A percentile compares a stretch with the other conserved stretches of the same genome.
phyloP scores from a whole-genome alignment of 1,140 invertebrate species.

The Drosophila busckii region DNA sequence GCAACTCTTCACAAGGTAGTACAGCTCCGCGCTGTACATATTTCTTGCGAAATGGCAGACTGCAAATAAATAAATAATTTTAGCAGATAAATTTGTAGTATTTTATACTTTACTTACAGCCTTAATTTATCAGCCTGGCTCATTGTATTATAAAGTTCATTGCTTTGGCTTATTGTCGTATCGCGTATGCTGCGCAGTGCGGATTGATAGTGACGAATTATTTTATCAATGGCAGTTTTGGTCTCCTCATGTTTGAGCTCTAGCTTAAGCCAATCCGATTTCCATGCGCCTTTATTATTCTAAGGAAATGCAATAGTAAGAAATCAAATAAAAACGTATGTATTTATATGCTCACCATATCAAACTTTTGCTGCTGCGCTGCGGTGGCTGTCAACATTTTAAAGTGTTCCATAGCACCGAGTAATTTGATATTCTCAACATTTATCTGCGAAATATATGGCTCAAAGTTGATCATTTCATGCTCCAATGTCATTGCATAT shows the following conservation, averaged over 20 bases:
- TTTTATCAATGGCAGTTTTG: not conserved
- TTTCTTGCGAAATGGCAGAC: conserved; percentile 4
- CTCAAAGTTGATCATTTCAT: conserved; percentile 28
- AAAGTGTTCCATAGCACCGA: conserved; percentile 28
- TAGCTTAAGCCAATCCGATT: conserved; percentile 17
- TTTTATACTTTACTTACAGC: conserved; percentile 22
- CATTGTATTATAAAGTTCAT: conserved; percentile 5
- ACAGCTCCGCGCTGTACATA: not conserved
- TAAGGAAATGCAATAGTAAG: not conserved
- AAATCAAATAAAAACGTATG: not conserved
- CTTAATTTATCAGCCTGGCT: conserved; percentile 25
- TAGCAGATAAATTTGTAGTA: not conserved
- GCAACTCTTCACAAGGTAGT: not conserved
- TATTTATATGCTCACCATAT: conserved; percentile 15
- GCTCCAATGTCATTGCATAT: conserved; percentile 40
- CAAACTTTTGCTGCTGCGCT: conserved; percentile 5
- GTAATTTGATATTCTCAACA: conserved; percentile 3
- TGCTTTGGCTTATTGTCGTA: not conserved
- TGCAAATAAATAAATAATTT: not conserved
- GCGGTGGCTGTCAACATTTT: not conserved
- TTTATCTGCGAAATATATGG: conserved; percentile 1
- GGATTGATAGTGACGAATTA: conserved; percentile 12
- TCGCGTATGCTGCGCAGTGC: conserved; percentile 2
- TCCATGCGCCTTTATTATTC: conserved; percentile 14
- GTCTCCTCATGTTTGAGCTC: not conserved